Evolutionary conservation across 2,797 vertebrate species (phyloP), one percentile per base, ranked within the genome.

Genomic region (Gouania willdenowi): DNA sequence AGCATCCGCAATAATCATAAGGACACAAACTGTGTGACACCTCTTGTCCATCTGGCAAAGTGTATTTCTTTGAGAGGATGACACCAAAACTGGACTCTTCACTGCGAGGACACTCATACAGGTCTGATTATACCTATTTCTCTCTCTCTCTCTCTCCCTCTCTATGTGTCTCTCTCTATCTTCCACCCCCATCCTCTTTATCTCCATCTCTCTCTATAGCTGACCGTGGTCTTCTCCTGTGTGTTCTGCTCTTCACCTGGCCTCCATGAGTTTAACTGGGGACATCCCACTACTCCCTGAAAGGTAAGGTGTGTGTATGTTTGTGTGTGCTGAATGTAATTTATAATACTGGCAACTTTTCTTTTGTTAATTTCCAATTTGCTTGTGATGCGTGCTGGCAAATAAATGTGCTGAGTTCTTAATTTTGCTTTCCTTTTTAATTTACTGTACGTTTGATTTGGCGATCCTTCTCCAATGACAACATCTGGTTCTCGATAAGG

Each of bases 221-320:
- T 54, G 44, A 16, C 27, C 46, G 8, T 37, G 48, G 67, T 79
- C 46, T 29, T 68, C 45, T 66, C 64, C 40, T 46, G 41, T 20
- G 26, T 19, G 39, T 62, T 44, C 46, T 39, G 47, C 39, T 72
- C 55, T 70, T 35, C 48, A 71, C 52, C 55, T 56, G 68, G 74
- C 55, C 74, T 77, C 62, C 72, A 84, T 83, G 79, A 79, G 71
- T 81, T 64, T 79, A 65, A 47, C 23, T 73, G 71, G 81, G 75
- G 66, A 74, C 55, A 57, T 59, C 20, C 4, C 38, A 57, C 50
- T 26, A 57, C 49, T 71, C 60, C 72, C 61, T 70, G 62, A 50
- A 84, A 82, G 81, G 82, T 83, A 81, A 81, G 83, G 14, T 38
- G 37, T 44, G 22, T 14, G 19, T 19, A 5, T 13, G 6, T 56